Base-by-base conservation (phyloP, 2,888 invertebrate genomes). In the Adineta ricciae region DNA sequence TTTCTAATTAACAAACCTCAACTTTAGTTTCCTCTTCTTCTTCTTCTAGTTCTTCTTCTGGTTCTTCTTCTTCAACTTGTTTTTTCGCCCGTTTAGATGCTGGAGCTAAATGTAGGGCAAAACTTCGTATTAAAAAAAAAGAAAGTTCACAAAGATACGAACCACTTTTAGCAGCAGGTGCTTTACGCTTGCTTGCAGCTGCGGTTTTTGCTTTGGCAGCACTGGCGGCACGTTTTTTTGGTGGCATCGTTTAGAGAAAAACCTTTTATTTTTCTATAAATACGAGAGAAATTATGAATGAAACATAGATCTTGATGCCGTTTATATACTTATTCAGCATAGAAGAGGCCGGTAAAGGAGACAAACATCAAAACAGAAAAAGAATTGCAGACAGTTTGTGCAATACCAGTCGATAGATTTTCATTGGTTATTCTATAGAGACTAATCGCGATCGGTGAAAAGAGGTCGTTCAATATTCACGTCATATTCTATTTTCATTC, bases 191-290 rank as follows among this genome's bases (percentile, higher is more conserved):
- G 36, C 32, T 9, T 19, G 64, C 3, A 41, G 54, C 16, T 27
- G 83, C 21, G 0, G 52, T 36, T n/a, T 46, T 84, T 19, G 84
- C 54, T 24, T 84, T 84, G 8, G 52, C n/a, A 41, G 72, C 84
- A 52, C 24, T n/a, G 16, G 72, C 84, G 46, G 41, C 46, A 83
- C 84, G 52, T 54, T 46, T 83, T 84, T 84, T 84, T 38, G 84
- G 84, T 46, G 84, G 84, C 84, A 84, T 84, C 9, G 11, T 52
- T 41, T 9, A 83, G 54, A 41, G 46, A 41, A 82, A n/a, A 14
- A 54, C 2, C 46, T 32, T 24, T 78, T 78, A 8, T 11, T 84
- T 84, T 56, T 83, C 50, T 49, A 78, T 14, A 50, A 54, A 9
- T 19, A n/a, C n/a, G n/a, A n/a, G 54, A 73, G n/a, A 32, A 49